phyloP scores from a whole-genome alignment of 2,888 invertebrate genomes.

The Epistrophe grossulariae region DNA sequence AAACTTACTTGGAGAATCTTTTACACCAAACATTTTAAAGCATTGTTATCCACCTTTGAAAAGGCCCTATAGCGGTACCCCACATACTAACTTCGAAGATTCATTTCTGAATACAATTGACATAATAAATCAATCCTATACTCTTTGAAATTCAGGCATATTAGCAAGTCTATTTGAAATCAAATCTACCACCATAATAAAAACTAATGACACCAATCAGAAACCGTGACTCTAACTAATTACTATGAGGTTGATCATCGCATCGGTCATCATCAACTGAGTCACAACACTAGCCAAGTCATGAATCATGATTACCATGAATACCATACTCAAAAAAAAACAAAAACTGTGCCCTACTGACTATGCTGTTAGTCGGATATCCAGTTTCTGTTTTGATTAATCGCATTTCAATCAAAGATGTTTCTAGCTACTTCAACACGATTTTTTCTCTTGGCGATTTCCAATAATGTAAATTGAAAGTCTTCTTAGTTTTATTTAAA shows the following conservation, averaged over 20 bases:
- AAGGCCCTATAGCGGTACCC: no score
- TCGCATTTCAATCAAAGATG: slow-evolving; percentile 29
- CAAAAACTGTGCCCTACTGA: slow-evolving; percentile 37
- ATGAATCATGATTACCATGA: neutral
- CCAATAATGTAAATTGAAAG: slow-evolving; percentile 11
- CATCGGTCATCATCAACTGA: slow-evolving; percentile 14
- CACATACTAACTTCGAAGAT: no score
- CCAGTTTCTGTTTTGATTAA: slow-evolving; percentile 30
- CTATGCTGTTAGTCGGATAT: slow-evolving; percentile 1
- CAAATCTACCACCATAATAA: neutral
- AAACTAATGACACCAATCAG: slow-evolving; percentile 21
- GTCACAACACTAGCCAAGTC: slow-evolving; percentile 9
- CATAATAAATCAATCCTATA: no score
- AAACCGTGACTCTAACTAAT: slow-evolving; percentile 35
- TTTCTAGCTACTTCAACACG: slow-evolving; percentile 25
- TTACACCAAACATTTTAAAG: no score
- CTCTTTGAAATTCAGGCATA: neutral
- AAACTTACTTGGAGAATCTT: no score
- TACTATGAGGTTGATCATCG: slow-evolving; percentile 29
- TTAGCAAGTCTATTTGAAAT: neutral
- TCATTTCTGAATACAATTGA: no score
- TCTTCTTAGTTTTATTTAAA: slow-evolving; percentile 27
- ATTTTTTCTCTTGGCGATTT: slow-evolving; percentile 5
- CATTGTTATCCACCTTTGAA: no score
- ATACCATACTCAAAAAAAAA: neutral